phyloP scores from a whole-genome alignment of 2,888 invertebrate genomes.

The Spialia ferax region DNA sequence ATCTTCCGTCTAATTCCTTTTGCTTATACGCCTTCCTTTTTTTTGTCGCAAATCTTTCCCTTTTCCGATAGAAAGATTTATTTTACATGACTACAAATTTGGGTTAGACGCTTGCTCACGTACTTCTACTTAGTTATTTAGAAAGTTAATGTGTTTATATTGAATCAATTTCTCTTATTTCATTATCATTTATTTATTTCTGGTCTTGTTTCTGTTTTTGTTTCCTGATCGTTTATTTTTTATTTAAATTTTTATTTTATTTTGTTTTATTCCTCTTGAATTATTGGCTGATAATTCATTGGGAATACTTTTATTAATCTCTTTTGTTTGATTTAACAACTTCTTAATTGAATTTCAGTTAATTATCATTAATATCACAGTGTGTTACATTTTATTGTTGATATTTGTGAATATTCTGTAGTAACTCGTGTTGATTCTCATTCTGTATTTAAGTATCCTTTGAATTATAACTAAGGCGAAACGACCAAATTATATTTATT shows the following conservation, averaged over 20 bases:
- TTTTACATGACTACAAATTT: not conserved
- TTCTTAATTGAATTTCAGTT: slow-evolving; percentile 1
- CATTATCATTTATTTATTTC: not conserved
- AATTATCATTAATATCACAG: not conserved
- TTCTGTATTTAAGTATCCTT: not conserved
- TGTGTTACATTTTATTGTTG: no score
- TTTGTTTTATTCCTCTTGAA: slow-evolving; percentile 54
- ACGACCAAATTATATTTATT: not conserved
- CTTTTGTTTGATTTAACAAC: not conserved
- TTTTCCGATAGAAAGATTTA: not conserved
- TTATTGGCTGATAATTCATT: slow-evolving; percentile 67
- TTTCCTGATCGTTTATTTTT: slow-evolving; percentile 23
- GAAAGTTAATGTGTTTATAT: not conserved
- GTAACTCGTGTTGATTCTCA: not conserved
- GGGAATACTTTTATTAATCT: slow-evolving; percentile 47
- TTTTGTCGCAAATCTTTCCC: not conserved
- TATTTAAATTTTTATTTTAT: slow-evolving; percentile 14
- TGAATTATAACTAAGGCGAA: slow-evolving; percentile 14
- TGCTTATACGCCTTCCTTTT: slow-evolving; percentile 3
- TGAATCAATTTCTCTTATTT: not conserved
- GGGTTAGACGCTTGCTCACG: not conserved
- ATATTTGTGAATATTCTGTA: no score
- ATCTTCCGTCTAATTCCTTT: slow-evolving; percentile 12
- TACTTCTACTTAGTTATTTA: not conserved
- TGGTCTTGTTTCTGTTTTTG: not conserved